Evolutionary conservation across 35 echinoderm and acorn worm species (phyloP), one percentile per base, ranked within the genome.

Genomic region (Ophiothrix spiculata): DNA sequence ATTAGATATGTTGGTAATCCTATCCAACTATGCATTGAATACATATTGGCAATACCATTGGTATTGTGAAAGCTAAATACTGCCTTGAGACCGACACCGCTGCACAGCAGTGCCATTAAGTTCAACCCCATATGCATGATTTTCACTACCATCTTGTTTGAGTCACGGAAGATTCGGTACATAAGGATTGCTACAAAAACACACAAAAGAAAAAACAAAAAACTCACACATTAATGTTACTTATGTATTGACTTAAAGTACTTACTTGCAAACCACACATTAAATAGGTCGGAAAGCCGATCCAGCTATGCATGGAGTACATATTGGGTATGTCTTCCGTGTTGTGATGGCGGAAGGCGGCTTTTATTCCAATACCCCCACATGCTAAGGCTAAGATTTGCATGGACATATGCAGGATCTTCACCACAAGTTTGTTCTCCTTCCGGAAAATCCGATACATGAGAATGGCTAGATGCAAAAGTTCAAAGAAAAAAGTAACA

Each of bases 281-380:
- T 11, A 91, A 16, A n/a, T 89, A 87, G 31, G 88, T 84, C 17
- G 85, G 79, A 4, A 98, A 63, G 4, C 92, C 95, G 40, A 98
- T 84, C 95, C 95, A 98, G 76, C 95, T 98, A 79, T 98, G 95
- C 25, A 83, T 25, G 4, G 92, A 88, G 80, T 91, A 98, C 77
- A 98, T 60, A 76, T 94, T 85, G 8, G 80, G 74, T 31, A 82
- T 56, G 19, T 83, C 82, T n/a, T 76, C 77, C 0, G 40, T 35
- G 37, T 87, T 88, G 77, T 94, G 89, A 78, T 86, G 91, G 17
- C 80, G 81, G 74, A 98, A 98, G 12, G 91, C 92, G 1, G 95
- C 95, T 79, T 91, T 94, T 16, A 98, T 75, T 14, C 84, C 88
- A 23, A 98, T 85, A 37, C 80, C 74, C 0, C 83, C 86, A 79